Base-by-base conservation (phyloP, 2,888 invertebrate genomes). In the Acleris holmiana region DNA sequence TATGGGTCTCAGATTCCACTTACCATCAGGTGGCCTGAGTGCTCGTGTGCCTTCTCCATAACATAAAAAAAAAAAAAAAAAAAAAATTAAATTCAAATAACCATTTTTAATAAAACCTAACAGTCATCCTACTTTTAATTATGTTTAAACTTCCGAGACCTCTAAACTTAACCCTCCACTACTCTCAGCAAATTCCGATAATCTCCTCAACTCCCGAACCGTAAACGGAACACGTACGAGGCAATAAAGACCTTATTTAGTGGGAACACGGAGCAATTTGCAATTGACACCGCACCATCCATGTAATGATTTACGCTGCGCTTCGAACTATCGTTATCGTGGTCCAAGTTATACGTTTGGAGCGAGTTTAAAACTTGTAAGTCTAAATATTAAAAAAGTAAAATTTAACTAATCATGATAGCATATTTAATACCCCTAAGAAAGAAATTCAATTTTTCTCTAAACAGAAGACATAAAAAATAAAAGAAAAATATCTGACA, bases 191-290 rank as follows among this genome's bases (percentile, higher is more conserved):
- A 65, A 59, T 65, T 55, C 29, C 44, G 44, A 60, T 65, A 65
- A 60, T 65, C 65, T 65, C 48, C 44, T 21, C 48, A 49, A 55
- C 49, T 65, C 49, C 18, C 17, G 21, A 59, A 40, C 18, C 54
- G 18, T 59, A 55, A 59, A 44, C 54, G 44, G 60, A 23, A 48
- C 59, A 65, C 65, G 54, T 65, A 46, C 54, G 23, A 17, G 54
- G 55, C 59, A 60, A 65, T 65, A 65, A 65, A 65, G 60, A 55
- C 55, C 55, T 60, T 65, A 65, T 65, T 65, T 65, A 65, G 49
- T 19, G 29, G 49, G 55, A 17, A 54, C 47, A 65, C 29, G 65
- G 23, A 54, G 60, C 60, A 65, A 60, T 65, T 49, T 60, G 29
- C 21, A 60, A 29, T 55, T 64, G 64, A 64, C 64, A 29, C 17